phyloP scores from a whole-genome alignment of 2,797 vertebrate species.

The Danionella dracula region DNA sequence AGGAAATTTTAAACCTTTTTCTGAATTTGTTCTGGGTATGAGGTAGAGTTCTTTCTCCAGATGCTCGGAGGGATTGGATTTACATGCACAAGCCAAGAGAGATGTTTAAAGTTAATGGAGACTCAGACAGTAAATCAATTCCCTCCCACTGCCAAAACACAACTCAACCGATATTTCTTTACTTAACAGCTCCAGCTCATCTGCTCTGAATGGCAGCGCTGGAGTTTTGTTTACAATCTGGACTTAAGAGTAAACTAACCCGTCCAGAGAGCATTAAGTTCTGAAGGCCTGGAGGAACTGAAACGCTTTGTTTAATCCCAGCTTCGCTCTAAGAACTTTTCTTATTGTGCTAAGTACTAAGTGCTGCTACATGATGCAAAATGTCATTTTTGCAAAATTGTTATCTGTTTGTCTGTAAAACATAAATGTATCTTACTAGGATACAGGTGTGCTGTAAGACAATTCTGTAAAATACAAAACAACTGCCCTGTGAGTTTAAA shows the following conservation, averaged over 20 bases:
- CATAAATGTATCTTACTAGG: too few relatives aligned
- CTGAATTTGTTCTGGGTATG: too few relatives aligned
- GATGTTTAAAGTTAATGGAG: constrained; percentile 21
- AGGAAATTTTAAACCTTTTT: too few relatives aligned
- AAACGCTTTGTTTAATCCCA: constrained; percentile 29
- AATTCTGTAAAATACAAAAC: too few relatives aligned
- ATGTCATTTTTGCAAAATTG: too few relatives aligned
- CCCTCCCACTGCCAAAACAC: constrained; percentile 23
- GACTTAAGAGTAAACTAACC: constrained; percentile 32
- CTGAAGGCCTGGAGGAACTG: not conserved
- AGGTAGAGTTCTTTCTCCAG: not conserved
- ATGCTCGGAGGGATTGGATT: not conserved
- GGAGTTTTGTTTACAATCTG: constrained; percentile 35
- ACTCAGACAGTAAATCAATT: not conserved
- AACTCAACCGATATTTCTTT: constrained; percentile 3
- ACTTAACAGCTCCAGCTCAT: constrained; percentile 11
- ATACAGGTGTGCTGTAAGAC: too few relatives aligned
- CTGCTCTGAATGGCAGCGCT: constrained; percentile 14
- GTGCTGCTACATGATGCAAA: too few relatives aligned
- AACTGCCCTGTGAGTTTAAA: too few relatives aligned
- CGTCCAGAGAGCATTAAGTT: constrained; percentile 4
- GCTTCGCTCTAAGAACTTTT: not conserved
- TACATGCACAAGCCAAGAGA: not conserved
- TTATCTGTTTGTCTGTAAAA: too few relatives aligned
- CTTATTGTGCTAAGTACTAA: too few relatives aligned